These are phyloP conservation scores for Eulemur rufifrons DNA, from an alignment of 2,113 vertebrate species.

Conservation along the genomic window DNA sequence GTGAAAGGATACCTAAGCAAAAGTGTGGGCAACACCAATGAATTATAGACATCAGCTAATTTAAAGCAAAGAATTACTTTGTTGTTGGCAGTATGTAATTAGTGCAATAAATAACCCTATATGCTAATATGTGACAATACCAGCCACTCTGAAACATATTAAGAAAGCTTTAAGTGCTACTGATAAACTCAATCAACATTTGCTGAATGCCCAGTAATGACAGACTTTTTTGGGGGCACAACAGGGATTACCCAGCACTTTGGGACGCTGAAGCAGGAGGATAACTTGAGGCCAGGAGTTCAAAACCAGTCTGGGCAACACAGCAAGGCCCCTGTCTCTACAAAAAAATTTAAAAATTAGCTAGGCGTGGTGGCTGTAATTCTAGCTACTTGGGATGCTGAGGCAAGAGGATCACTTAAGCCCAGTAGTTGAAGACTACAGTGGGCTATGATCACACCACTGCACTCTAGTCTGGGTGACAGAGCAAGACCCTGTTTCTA, in stretches of 20 bases:
- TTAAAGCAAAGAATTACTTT: neutral
- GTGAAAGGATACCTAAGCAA: neutral
- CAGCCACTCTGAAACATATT: neutral
- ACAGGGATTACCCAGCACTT: neutral
- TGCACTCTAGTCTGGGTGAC: too few relatives aligned
- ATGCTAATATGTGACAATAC: neutral
- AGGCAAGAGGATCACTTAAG: neutral
- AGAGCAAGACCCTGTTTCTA: too few relatives aligned
- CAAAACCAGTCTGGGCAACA: too few relatives aligned
- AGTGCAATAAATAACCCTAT: neutral
- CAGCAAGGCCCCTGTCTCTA: too few relatives aligned
- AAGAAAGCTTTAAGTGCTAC: neutral
- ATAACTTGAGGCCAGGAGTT: neutral
- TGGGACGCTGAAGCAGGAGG: neutral
- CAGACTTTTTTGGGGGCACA: neutral
- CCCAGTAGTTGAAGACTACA: neutral
- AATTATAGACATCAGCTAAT: neutral
- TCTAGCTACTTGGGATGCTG: too few relatives aligned
- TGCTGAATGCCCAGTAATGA: neutral
- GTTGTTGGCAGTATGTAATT: neutral
- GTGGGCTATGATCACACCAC: neutral
- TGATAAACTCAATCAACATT: neutral
- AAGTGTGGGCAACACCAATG: neutral
- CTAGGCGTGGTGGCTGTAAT: too few relatives aligned
- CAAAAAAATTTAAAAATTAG: too few relatives aligned